phyloP scores from a whole-genome alignment of 2,113 vertebrate species.

The Harpagus bidentatus region DNA sequence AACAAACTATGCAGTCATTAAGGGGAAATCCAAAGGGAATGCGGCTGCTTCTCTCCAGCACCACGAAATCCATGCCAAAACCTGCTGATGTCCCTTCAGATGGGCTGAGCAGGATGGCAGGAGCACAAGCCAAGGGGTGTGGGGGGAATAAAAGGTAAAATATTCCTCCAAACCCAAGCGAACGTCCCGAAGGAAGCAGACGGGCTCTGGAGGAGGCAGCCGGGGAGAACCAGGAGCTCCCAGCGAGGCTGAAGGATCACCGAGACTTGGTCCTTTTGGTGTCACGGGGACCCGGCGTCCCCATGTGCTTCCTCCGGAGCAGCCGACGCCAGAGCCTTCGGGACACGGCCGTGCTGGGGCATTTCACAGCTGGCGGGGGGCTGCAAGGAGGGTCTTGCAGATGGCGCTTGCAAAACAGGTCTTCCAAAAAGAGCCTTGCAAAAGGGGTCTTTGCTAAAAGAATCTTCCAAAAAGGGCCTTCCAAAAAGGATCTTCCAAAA shows the following conservation, averaged over 20 bases:
- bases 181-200: accelerated
- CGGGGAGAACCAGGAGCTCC: neutral
- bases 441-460: too few relatives aligned
- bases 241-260: neutral
- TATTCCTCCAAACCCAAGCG: neutral
- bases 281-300: neutral
- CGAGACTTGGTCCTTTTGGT: neutral
- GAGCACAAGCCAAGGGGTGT: neutral
- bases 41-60: neutral
- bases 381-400: neutral
- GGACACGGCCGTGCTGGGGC: neutral
- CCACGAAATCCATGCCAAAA: neutral
- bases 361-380: accelerated
- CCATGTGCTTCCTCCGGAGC: accelerated
- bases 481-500: too few relatives aligned
- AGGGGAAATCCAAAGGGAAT: neutral
- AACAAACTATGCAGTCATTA: neutral
- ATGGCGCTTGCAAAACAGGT: neutral
- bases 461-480: too few relatives aligned
- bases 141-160: neutral
- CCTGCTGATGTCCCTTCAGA: neutral
- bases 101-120: neutral
- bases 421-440: neutral
- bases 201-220: neutral
- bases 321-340: neutral